These are phyloP conservation scores for Apaloderma vittatum DNA, from an alignment of 2,113 vertebrate genomes.

Conservation along the genomic window DNA sequence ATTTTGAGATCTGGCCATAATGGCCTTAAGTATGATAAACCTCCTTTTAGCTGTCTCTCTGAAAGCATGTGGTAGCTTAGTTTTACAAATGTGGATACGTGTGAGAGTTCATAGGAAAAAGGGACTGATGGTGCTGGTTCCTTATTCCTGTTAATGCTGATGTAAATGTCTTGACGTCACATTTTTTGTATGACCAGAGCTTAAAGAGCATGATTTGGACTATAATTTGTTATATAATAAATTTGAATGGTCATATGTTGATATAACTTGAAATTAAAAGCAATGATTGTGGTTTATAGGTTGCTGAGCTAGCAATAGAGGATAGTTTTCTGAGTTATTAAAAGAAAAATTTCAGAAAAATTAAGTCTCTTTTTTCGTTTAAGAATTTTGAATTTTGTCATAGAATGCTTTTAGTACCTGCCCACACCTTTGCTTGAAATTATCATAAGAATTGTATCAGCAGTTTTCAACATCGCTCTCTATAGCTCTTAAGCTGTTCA, in stretches of 20 bases:
- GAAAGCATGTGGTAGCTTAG: neutral
- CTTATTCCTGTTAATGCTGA: neutral
- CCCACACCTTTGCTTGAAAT: neutral
- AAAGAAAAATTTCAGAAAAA: neutral
- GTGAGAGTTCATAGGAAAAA: neutral
- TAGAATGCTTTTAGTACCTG: neutral
- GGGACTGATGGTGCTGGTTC: neutral
- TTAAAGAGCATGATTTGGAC: neutral
- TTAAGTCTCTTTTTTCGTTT: neutral
- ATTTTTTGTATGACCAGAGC: neutral
- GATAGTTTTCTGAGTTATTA: neutral
- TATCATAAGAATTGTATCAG: neutral
- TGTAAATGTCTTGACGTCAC: neutral
- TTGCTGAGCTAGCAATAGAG: neutral
- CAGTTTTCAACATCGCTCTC: neutral
- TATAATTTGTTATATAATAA: neutral
- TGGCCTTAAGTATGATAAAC: neutral
- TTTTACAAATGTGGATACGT: neutral
- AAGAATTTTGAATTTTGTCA: neutral
- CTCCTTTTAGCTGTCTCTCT: neutral
- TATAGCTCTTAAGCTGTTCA: neutral
- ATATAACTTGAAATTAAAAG: neutral
- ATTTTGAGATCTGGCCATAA: neutral
- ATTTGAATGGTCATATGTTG: neutral
- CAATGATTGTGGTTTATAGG: neutral